A percentile compares a stretch with the other conserved stretches of the same genome.
Evolutionary conservation across 2,113 vertebrate genomes (phyloP).

Genomic region (Tetrao urogallus): DNA sequence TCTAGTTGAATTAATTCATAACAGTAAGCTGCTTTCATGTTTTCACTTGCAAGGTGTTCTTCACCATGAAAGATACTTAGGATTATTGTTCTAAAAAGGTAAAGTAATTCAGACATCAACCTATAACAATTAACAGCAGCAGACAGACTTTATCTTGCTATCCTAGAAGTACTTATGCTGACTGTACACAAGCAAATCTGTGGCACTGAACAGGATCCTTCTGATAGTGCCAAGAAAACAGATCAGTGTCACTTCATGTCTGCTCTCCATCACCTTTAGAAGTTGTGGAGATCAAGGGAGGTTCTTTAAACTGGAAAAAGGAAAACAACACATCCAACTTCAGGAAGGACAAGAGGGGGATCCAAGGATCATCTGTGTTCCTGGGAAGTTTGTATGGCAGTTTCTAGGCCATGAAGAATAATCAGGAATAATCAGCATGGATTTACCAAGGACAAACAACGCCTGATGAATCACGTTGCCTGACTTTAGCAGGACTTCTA

Average conservation of each 20-base stretch:
- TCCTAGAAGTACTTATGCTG: background rate
- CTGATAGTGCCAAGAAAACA: background rate
- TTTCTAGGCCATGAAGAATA: background rate
- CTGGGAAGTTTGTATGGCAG: background rate
- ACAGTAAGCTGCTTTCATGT: background rate
- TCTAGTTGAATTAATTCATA: background rate
- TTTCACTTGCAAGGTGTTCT: background rate
- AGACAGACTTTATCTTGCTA: background rate
- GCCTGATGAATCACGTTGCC: background rate
- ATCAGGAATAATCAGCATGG: background rate
- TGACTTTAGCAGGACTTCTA: background rate
- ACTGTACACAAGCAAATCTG: background rate
- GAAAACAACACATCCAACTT: background rate
- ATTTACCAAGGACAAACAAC: background rate
- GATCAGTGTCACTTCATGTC: fast-evolving
- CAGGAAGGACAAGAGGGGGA: background rate
- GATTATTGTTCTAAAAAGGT: background rate
- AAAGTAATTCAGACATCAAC: background rate
- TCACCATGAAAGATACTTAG: background rate
- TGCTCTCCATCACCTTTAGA: background rate
- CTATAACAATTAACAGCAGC: background rate
- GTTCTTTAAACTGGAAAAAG: background rate
- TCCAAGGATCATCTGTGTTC: background rate
- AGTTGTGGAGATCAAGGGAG: background rate
- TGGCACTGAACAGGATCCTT: background rate